Evolutionary conservation across 2,113 vertebrate genomes (phyloP).

Genomic region (Daboia siamensis): DNA sequence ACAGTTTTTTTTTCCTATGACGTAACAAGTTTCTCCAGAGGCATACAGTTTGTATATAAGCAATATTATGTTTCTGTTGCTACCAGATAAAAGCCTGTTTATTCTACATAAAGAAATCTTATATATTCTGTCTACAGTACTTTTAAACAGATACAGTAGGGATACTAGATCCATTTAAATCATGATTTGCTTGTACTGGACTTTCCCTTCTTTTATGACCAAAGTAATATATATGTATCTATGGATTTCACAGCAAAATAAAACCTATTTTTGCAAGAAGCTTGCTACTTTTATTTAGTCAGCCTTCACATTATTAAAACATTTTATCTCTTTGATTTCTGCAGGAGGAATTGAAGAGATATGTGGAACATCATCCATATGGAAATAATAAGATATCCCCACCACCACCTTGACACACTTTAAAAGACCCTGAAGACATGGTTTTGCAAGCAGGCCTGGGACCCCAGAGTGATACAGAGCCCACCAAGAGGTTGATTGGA

Average conservation of each 20-base stretch:
- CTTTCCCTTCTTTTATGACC: background rate
- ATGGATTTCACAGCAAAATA: background rate
- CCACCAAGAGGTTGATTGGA: background rate
- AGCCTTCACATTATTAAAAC: background rate
- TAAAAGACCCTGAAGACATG: background rate
- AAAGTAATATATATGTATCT: background rate
- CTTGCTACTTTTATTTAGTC: background rate
- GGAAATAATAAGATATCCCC: background rate
- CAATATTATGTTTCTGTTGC: background rate
- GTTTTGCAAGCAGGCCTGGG: background rate
- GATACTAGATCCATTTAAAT: background rate
- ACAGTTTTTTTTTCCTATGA: background rate
- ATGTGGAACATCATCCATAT: background rate
- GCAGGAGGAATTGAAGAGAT: background rate
- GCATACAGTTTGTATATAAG: background rate
- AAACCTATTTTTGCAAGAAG: background rate
- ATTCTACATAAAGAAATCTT: background rate
- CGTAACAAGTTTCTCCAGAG: background rate
- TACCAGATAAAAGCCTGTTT: background rate
- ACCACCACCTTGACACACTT: background rate
- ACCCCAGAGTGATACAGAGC: background rate
- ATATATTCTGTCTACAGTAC: background rate
- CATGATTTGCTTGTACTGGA: background rate
- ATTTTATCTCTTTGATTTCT: background rate
- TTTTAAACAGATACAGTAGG: background rate